Conservation (phyloP, 2,113 vertebrate species). For the Pyxicephalus adspersus region DNA sequence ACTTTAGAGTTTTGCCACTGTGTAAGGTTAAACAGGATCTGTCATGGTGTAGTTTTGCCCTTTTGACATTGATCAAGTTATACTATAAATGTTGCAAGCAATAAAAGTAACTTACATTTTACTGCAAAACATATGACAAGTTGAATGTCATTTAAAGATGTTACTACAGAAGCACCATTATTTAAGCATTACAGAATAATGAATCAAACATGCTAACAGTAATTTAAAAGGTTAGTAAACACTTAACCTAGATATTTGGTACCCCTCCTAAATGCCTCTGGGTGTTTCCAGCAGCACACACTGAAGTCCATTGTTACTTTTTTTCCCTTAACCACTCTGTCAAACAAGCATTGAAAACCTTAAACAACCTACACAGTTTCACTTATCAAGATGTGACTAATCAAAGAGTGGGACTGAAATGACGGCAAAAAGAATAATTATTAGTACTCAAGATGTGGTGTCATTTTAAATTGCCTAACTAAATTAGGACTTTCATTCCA, state of each 20-base stretch:
- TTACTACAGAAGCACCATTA: slow-evolving; percentile 50
- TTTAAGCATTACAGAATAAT: slow-evolving; percentile 26
- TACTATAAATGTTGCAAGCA: slow-evolving; percentile 46
- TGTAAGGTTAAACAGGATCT: slow-evolving; percentile 17
- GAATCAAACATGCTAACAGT: slow-evolving; percentile 54
- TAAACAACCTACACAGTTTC: slow-evolving; percentile 54
- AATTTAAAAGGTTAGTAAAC: slow-evolving; percentile 56
- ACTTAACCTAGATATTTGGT: slow-evolving; percentile 49
- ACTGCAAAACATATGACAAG: slow-evolving; percentile 23
- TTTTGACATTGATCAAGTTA: slow-evolving; percentile 55
- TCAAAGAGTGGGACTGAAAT: slow-evolving; percentile 32
- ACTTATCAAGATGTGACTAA: slow-evolving; percentile 56
- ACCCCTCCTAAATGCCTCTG: slow-evolving; percentile 56
- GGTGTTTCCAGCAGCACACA: slow-evolving; percentile 56
- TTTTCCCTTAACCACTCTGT: slow-evolving; percentile 55
- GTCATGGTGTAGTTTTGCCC: slow-evolving; percentile 26
- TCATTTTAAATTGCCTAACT: slow-evolving; percentile 40
- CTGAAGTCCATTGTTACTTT: slow-evolving; percentile 54
- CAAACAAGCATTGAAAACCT: slow-evolving; percentile 55
- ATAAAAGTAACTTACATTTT: slow-evolving; percentile 26
- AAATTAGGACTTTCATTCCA: slow-evolving; percentile 41
- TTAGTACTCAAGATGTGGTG: slow-evolving; percentile 36
- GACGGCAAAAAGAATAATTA: not conserved
- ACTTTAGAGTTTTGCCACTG: slow-evolving; percentile 3
- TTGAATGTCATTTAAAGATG: slow-evolving; percentile 46